Evolutionary conservation across 2,797 vertebrate species (phyloP).

Genomic region (Anguilla pacifica): DNA sequence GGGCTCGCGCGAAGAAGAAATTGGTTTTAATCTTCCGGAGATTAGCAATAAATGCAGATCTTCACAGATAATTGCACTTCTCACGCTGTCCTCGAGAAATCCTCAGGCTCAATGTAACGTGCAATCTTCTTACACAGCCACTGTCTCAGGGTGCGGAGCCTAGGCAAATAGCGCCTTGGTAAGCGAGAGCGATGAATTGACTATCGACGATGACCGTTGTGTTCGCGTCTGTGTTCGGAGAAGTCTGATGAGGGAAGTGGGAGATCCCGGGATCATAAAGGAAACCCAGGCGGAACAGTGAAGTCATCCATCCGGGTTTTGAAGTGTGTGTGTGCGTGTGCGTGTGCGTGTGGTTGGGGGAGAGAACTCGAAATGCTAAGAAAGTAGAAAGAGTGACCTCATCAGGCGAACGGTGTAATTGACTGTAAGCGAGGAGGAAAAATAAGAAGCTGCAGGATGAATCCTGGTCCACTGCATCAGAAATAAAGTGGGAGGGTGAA

Average conservation of each 20-base stretch:
- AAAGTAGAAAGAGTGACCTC: constrained; percentile 67
- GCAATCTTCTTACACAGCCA: constrained; percentile 37
- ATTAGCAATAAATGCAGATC: constrained; percentile 43
- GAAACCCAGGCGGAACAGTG: constrained; percentile 92
- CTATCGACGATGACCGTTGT: constrained; percentile 48
- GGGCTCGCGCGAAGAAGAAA: constrained; percentile 24
- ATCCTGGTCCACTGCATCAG: neutral
- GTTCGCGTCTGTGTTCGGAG: constrained; percentile 65
- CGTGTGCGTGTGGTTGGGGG: constrained; percentile 39
- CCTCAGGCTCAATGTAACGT: constrained; percentile 21
- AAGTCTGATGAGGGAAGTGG: constrained; percentile 78
- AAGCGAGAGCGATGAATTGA: constrained; percentile 27
- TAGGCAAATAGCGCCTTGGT: constrained; percentile 33
- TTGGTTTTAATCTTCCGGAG: constrained; percentile 37
- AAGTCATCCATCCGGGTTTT: constrained; percentile 93
- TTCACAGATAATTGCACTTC: constrained; percentile 48
- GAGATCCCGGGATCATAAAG: constrained; percentile 94
- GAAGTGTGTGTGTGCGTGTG: constrained; percentile 53
- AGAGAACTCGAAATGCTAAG: constrained; percentile 43
- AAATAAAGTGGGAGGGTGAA: neutral
- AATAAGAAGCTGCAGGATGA: constrained; percentile 17
- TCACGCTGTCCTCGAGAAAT: constrained; percentile 35
- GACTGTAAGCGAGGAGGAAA: constrained; percentile 55
- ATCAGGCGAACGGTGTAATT: constrained; percentile 68
- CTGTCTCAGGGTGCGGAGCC: constrained; percentile 30